Evolutionary conservation across 1,140 invertebrate species (phyloP).

Genomic region (Apis cerana): DNA sequence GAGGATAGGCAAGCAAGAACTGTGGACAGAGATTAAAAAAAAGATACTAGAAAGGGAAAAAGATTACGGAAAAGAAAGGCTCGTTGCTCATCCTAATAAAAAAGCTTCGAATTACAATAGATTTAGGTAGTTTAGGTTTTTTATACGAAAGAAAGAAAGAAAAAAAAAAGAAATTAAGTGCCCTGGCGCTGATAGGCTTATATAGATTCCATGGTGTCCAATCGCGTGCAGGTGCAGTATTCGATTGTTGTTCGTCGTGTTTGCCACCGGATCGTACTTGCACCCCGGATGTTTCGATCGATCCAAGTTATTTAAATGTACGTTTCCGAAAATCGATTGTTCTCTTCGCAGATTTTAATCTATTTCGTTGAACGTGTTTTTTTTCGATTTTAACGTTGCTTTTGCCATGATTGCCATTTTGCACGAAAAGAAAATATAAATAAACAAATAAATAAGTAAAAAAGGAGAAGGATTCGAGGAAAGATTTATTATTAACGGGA

Average conservation of each 20-base stretch:
- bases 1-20: background rate
- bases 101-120: conserved; percentile 65
- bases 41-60: background rate
- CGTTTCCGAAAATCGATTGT: background rate
- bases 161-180: conserved; percentile 16
- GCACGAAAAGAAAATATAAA: background rate
- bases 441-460: background rate
- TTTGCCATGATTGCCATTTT: background rate
- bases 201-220: conserved; percentile 48
- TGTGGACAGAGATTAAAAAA: background rate
- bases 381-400: background rate
- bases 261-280: background rate
- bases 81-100: conserved; percentile 58
- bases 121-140: conserved; percentile 65
- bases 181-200: conserved; percentile 38
- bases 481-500: background rate
- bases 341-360: background rate
- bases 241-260: conserved; percentile 38
- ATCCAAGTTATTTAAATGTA: background rate
- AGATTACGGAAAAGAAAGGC: conserved; percentile 16
- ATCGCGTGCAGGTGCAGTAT: conserved; percentile 38
- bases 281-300: background rate
- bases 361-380: background rate
- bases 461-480: no score
- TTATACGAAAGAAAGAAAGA: conserved; percentile 51